Base-by-base conservation (phyloP, 2,888 invertebrate species). In the Agonopterix alstromeriana region DNA sequence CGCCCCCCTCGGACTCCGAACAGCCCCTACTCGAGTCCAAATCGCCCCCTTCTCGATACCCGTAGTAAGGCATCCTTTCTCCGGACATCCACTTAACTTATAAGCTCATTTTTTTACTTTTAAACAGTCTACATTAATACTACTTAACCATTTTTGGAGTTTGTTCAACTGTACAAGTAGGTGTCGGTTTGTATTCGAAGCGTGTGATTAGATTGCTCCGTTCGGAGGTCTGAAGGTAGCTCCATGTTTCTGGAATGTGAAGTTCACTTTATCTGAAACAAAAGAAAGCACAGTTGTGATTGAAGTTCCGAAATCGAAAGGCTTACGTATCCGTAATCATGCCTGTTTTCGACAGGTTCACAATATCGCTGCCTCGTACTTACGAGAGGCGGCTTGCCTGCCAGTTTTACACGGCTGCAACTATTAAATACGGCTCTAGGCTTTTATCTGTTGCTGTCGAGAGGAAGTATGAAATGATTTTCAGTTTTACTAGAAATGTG, bases 61-160 rank as follows among this genome's bases (percentile, higher is more conserved):
- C 88, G 85, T 87, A 88, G 73, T 87, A 88, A 75, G 88, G 85
- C 87, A 88, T 88, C 55, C 58, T 57, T 55, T 77, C 80, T 62
- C 71, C 69, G 53, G 77, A 76, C 79, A 83, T 82, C 58, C 77
- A 83, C 83, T 82, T 78, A 85, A 83, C 71, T 82, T 85, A 85
- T 83, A 87, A 87, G 87, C 87, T 87, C 87, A 87, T 87, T 73
- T 27, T 64, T 84, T 81, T 71, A 83, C 80, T 81, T 71, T 53
- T 60, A 65, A 12, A 62, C 57, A 68, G 75, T 80, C 75, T 75
- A 69, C 74, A 69, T 60, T 57, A 60, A 71, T 68, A 77, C 71
- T 82, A 79, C 61, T 81, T 84, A 69, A 84, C 82, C 87, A 88
- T 88, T 58, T 76, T 83, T 57, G 52, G 50, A 52, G 58, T 52